Evolutionary conservation across 1,140 invertebrate species (phyloP).

Genomic region (Orchestia grillus): DNA sequence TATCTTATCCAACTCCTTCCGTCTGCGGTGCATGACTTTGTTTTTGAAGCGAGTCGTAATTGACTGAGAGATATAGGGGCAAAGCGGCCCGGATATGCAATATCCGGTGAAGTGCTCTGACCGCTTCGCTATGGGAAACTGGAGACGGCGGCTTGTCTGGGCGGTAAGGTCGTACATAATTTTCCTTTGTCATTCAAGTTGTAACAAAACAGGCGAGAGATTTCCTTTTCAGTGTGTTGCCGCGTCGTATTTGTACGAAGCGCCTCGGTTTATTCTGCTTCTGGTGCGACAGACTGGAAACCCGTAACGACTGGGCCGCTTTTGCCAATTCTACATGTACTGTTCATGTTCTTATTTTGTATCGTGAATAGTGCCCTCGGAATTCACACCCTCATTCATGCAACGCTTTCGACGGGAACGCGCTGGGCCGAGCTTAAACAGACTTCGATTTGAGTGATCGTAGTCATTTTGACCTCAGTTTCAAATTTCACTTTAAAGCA

Average conservation of each 20-base stretch:
- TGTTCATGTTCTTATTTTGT: no score
- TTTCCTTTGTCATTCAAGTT: neutral
- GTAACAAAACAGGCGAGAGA: neutral
- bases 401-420: no score
- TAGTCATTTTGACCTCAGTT: no score
- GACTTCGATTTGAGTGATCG: no score
- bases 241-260: neutral
- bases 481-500: no score
- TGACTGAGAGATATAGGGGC: neutral
- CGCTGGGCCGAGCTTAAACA: no score
- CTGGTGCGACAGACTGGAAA: neutral
- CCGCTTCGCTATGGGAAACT: neutral
- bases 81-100: neutral
- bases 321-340: no score
- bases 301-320: no score
- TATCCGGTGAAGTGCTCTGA: neutral
- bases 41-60: neutral
- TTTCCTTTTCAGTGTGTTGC: neutral
- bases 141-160: neutral
- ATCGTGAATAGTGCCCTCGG: no score
- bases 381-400: no score
- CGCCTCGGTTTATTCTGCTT: neutral
- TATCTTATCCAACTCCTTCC: neutral
- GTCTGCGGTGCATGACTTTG: neutral
- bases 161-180: neutral